Percentiles rank a stretch among this genome's conserved stretches.
Evolutionary conservation across 2,888 invertebrate genomes (phyloP).

Genomic region (Tiphia femorata): DNA sequence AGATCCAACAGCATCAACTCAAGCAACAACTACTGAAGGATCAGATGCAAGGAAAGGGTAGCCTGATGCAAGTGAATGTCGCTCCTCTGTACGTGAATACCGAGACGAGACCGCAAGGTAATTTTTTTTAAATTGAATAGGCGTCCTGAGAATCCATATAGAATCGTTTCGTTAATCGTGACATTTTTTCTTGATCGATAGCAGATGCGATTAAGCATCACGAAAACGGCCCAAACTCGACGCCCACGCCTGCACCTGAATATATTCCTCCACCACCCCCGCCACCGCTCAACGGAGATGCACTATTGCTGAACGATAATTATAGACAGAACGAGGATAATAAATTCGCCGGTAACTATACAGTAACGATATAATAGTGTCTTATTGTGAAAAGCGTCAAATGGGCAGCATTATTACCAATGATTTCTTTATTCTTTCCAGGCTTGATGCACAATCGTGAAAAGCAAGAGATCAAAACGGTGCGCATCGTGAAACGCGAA

Average conservation of each 20-base stretch:
- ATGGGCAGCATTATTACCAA: neutral
- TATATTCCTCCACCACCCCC: slow-evolving; percentile 64
- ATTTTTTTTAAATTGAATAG: neutral
- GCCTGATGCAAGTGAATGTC: slow-evolving; percentile 47
- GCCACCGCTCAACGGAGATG: slow-evolving; percentile 55
- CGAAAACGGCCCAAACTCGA: slow-evolving; percentile 48
- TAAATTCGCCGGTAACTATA: slow-evolving; percentile 47
- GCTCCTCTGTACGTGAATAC: slow-evolving; percentile 82
- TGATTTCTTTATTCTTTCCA: slow-evolving; percentile 46
- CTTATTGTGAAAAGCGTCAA: too few relatives aligned
- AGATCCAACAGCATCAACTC: slow-evolving; percentile 63
- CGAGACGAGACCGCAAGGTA: slow-evolving; percentile 56
- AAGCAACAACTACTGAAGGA: slow-evolving; percentile 62
- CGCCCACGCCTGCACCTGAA: slow-evolving; percentile 55
- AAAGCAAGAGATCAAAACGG: slow-evolving; percentile 92
- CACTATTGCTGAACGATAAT: slow-evolving; percentile 51
- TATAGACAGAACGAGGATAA: slow-evolving; percentile 55
- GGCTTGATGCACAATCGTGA: slow-evolving; percentile 79
- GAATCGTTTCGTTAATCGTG: neutral
- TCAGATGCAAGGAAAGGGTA: slow-evolving; percentile 61
- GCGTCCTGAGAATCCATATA: neutral
- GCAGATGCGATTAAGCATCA: slow-evolving; percentile 49
- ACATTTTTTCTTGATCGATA: neutral
- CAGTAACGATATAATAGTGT: neutral
- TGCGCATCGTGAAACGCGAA: slow-evolving; percentile 92